Evolutionary conservation across 1,140 invertebrate species (phyloP).

Genomic region (Caenorhabditis briggsae): DNA sequence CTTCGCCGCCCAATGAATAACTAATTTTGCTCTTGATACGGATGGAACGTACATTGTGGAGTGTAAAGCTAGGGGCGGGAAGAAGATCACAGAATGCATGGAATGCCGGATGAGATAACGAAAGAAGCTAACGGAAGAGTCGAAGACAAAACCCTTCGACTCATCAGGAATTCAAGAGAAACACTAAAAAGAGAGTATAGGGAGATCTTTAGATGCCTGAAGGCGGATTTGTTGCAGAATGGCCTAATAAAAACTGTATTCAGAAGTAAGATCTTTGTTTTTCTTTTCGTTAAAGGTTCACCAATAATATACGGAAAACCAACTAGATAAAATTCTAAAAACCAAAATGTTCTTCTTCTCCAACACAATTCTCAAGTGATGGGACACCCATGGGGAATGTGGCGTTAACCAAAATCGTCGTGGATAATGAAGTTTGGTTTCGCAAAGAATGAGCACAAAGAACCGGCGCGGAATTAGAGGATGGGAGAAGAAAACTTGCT

Average conservation of each 20-base stretch:
- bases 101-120: conserved; percentile 39
- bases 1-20: conserved; percentile 31
- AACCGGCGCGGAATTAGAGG: conserved; percentile 20
- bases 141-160: neutral
- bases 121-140: conserved; percentile 15
- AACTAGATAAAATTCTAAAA: too few species aligned
- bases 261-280: too few species aligned
- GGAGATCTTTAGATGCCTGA: neutral
- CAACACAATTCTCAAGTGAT: neutral
- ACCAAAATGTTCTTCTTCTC: too few species aligned
- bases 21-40: conserved; percentile 47
- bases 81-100: conserved; percentile 47
- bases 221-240: neutral
- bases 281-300: too few species aligned
- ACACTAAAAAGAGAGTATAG: neutral
- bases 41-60: conserved; percentile 38
- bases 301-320: too few species aligned
- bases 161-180: conserved; percentile 6
- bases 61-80: conserved; percentile 15
- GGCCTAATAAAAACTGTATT: too few species aligned
- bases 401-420: conserved; percentile 33
- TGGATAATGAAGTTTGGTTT: conserved; percentile 52
- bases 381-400: conserved; percentile 27
- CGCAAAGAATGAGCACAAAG: conserved; percentile 42
- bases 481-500: neutral